Conservation (phyloP, 2,113 vertebrate genomes). For the Perca schrenkii region DNA sequence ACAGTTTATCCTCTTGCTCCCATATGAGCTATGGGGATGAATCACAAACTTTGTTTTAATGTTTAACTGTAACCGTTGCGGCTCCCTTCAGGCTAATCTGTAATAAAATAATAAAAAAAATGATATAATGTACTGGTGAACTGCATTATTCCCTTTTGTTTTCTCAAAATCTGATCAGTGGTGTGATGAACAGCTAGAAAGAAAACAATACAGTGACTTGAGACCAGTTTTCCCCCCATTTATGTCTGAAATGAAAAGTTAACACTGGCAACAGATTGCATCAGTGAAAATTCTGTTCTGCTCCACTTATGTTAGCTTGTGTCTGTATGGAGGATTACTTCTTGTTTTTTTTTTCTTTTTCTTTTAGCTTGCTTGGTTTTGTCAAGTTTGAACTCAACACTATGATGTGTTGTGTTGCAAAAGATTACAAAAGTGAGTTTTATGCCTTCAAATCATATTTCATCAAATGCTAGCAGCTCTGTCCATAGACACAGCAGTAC, state of each 20-base stretch:
- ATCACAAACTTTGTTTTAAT: constrained; percentile 2
- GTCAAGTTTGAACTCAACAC: constrained; percentile 4
- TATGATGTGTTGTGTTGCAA: not conserved
- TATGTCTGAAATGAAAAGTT: constrained; percentile 39
- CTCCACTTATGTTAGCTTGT: not conserved
- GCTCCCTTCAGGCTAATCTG: constrained; percentile 25
- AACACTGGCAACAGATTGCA: constrained; percentile 22
- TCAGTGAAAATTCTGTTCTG: constrained; percentile 2
- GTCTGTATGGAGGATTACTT: not conserved
- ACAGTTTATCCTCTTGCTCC: not conserved
- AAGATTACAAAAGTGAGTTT: not conserved
- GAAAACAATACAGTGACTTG: constrained; percentile 21
- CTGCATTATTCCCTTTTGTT: constrained; percentile 26
- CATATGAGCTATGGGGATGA: constrained; percentile 28
- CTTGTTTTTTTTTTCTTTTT: not conserved
- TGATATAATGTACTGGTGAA: not conserved
- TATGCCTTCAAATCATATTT: not conserved
- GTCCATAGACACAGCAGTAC: not conserved
- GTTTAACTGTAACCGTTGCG: not conserved
- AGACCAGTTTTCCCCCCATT: not conserved
- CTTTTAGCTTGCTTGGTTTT: not conserved
- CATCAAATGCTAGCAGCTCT: not conserved
- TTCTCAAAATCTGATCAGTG: constrained; percentile 38
- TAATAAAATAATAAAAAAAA: not conserved
- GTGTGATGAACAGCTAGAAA: constrained; percentile 13